phyloP scores from a whole-genome alignment of 1,140 invertebrate species.

The Calliopsis andreniformis region DNA sequence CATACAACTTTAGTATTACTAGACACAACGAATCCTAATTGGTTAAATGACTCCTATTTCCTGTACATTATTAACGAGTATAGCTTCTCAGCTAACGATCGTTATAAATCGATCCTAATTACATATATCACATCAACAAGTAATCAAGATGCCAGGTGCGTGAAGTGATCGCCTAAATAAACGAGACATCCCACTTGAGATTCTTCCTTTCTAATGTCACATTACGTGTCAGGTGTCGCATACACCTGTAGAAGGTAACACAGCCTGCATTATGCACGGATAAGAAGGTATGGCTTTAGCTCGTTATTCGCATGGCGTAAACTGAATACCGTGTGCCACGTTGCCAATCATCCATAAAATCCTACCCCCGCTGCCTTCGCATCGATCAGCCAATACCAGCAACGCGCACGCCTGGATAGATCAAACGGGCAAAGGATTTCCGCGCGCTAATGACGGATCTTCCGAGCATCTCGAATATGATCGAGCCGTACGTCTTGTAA shows the following conservation, averaged over 20 bases:
- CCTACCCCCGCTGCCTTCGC: constrained; percentile 4
- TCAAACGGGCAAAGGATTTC: not conserved
- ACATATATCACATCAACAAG: too few species aligned
- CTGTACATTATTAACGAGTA: too few species aligned
- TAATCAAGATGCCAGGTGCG: too few species aligned
- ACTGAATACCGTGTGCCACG: constrained; percentile 26
- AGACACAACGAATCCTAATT: too few species aligned
- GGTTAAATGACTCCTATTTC: too few species aligned
- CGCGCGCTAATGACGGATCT: constrained; percentile 37
- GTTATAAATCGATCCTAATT: too few species aligned
- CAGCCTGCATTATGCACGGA: not conserved
- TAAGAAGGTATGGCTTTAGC: constrained; percentile 16
- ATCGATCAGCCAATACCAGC: constrained; percentile 46
- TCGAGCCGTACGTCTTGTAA: constrained; percentile 27
- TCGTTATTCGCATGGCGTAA: constrained; percentile 15
- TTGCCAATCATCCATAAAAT: constrained; percentile 10
- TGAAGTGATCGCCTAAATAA: too few species aligned
- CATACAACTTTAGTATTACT: too few species aligned
- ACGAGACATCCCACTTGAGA: too few species aligned
- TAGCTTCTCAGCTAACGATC: too few species aligned
- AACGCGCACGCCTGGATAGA: constrained; percentile 6
- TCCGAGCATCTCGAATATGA: constrained; percentile 38
- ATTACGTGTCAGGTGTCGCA: too few species aligned
- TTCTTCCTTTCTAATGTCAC: too few species aligned
- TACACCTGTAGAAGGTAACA: not conserved